These are phyloP conservation scores for Crocallis elinguaria DNA, from an alignment of 2,888 invertebrate genomes.

Conservation along the genomic window DNA sequence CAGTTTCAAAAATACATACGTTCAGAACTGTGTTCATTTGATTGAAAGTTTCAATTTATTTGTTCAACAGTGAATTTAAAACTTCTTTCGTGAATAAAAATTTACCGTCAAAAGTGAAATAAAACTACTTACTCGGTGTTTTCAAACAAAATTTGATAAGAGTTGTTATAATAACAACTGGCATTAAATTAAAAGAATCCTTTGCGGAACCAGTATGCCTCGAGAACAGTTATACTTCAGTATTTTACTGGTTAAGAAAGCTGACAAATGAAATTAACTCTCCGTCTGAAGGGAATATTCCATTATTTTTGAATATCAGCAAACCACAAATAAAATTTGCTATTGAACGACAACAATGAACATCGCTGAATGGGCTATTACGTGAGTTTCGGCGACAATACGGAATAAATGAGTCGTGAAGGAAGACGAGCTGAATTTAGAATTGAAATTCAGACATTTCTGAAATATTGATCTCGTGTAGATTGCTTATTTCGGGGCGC, in stretches of 20 bases:
- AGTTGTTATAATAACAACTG: too few species aligned
- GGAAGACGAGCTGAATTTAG: conserved; percentile 17
- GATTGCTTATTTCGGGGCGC: neutral
- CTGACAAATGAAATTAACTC: neutral
- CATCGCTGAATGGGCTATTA: conserved; percentile 31
- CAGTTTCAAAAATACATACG: neutral
- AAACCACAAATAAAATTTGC: conserved; percentile 17
- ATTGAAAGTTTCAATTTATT: neutral
- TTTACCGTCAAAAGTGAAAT: too few species aligned
- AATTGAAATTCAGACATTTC: conserved; percentile 15
- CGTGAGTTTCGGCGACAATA: conserved; percentile 33
- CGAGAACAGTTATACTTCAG: too few species aligned
- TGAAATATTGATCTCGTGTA: neutral
- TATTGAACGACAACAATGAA: conserved; percentile 24
- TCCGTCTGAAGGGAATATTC: neutral
- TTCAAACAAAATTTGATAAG: too few species aligned
- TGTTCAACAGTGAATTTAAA: neutral
- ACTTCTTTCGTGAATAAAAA: neutral
- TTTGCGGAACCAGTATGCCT: neutral
- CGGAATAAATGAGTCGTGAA: conserved; percentile 30
- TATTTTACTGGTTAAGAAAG: too few species aligned
- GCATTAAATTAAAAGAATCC: too few species aligned
- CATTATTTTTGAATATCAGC: conserved; percentile 5
- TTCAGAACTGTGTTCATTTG: neutral
- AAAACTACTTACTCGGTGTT: too few species aligned